phyloP scores from a whole-genome alignment of 2,113 vertebrate species.

The Daboia siamensis region DNA sequence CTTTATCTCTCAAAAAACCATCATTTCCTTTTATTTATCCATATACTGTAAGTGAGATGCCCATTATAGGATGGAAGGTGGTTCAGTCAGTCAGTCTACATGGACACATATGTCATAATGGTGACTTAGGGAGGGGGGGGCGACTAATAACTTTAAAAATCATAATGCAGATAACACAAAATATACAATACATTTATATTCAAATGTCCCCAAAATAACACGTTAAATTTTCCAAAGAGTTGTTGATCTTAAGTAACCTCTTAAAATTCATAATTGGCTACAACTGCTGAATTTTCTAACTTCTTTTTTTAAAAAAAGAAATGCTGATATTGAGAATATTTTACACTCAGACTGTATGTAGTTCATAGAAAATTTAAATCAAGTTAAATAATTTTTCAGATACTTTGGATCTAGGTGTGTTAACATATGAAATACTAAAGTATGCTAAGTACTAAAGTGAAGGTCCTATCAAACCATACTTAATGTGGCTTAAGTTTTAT shows the following conservation, averaged over 20 bases:
- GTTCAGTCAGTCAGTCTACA: neutral
- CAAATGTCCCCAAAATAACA: neutral
- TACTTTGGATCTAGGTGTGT: neutral
- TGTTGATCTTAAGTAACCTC: neutral
- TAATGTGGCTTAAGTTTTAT: neutral
- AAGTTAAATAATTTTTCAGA: neutral
- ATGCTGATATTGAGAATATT: neutral
- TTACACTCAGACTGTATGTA: neutral
- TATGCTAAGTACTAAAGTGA: neutral
- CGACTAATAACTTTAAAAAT: neutral
- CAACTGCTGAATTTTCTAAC: neutral
- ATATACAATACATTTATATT: neutral
- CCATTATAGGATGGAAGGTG: neutral
- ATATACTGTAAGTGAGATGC: neutral
- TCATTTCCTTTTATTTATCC: neutral
- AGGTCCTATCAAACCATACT: neutral
- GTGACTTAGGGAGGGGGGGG: neutral
- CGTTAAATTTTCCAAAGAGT: neutral
- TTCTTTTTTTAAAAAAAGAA: neutral
- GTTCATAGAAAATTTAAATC: neutral
- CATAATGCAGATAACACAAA: neutral
- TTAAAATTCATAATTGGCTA: neutral
- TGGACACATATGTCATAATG: neutral
- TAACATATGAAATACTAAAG: neutral
- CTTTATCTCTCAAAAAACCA: neutral